Base-by-base conservation (phyloP, 2,113 vertebrate genomes). In the Pyrgilauda ruficollis region DNA sequence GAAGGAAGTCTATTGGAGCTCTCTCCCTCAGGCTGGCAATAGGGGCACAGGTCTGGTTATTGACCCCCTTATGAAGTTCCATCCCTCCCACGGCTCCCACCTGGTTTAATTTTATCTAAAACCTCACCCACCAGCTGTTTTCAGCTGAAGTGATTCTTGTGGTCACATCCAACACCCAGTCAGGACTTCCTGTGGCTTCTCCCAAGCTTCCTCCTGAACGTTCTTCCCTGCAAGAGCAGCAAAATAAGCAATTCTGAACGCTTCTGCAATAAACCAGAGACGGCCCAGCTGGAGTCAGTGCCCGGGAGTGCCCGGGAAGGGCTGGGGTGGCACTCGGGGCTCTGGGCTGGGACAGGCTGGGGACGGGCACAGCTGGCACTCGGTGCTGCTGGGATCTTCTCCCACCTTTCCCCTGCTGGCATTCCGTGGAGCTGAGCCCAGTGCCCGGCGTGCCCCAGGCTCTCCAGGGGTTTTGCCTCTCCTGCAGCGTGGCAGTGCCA, bases 331-430 rank as follows among this genome's bases (percentile, higher is more conserved):
- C 72, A 44, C 37, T 67, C 8, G 8, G 44, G 0, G 44, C 52
- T 21, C 52, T 6, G 31, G 37, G 9, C 52, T 6, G 31, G 44
- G 9, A 27, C 37, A 7, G 3, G 44, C 26, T 50, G 61, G 62
- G 37, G 19, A 46, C 10, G 0, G 33, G 20, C 37, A 44, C 53
- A 61, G 52, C 3, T 7, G 5, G 72, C 10, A 16, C 35, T 39
- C 11, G 0, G 0, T 13, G 61, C 3, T 1, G 26, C 11, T 5
- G 27, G 37, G 53, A 11, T 2, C 18, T 37, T 58, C 37, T 46
- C 55, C 64, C 21, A 2, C 5, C 46, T 16, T 41, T 37, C 37
- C 37, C 37, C 37, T 37, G 8, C 49, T 1, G n/a, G 49, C 49
- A 2, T 23, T 8, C 46, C 13, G 39, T 13, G 27, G 27, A 31